These are phyloP conservation scores for Syngnathus scovelli DNA, from an alignment of 2,113 vertebrate species.

Conservation along the genomic window DNA sequence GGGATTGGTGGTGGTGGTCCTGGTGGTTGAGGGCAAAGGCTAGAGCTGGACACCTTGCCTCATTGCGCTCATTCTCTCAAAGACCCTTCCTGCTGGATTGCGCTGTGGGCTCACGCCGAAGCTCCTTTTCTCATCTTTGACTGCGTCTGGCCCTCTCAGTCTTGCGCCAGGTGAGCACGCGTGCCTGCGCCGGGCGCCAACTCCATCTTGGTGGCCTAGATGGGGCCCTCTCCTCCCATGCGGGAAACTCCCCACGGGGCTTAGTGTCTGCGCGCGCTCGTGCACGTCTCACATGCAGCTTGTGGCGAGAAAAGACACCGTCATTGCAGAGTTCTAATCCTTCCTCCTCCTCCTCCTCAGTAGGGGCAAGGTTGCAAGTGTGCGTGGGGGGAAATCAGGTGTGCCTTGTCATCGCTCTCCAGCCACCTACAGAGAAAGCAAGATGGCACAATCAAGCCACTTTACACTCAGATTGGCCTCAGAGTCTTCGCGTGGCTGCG, in stretches of 20 bases:
- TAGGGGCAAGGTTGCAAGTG: conserved; percentile 51
- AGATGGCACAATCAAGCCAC: conserved; percentile 68
- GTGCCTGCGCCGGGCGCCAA: conserved; percentile 40
- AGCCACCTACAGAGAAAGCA: conserved; percentile 69
- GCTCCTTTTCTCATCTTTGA: conserved; percentile 38
- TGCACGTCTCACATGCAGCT: conserved; percentile 56
- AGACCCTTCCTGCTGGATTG: conserved; percentile 9
- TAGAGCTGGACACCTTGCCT: conserved; percentile 56
- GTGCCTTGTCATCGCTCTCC: conserved; percentile 66
- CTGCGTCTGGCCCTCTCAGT: conserved; percentile 39
- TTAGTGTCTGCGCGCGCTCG: conserved; percentile 21
- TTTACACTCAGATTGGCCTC: conserved; percentile 28
- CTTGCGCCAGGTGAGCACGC: conserved; percentile 48
- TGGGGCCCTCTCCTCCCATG: conserved; percentile 59
- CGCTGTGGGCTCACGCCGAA: background rate
- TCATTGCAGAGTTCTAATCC: conserved; percentile 51
- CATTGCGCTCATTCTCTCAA: conserved; percentile 57
- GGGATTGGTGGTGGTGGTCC: background rate
- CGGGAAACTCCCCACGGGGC: conserved; percentile 57
- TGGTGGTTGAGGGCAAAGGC: conserved; percentile 25
- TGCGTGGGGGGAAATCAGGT: conserved; percentile 40
- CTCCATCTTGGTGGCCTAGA: conserved; percentile 65
- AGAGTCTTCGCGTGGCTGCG: background rate
- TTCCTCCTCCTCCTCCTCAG: conserved; percentile 48
- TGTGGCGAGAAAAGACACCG: conserved; percentile 62